phyloP scores from a whole-genome alignment of 2,113 vertebrate genomes.

The Galbula dea region DNA sequence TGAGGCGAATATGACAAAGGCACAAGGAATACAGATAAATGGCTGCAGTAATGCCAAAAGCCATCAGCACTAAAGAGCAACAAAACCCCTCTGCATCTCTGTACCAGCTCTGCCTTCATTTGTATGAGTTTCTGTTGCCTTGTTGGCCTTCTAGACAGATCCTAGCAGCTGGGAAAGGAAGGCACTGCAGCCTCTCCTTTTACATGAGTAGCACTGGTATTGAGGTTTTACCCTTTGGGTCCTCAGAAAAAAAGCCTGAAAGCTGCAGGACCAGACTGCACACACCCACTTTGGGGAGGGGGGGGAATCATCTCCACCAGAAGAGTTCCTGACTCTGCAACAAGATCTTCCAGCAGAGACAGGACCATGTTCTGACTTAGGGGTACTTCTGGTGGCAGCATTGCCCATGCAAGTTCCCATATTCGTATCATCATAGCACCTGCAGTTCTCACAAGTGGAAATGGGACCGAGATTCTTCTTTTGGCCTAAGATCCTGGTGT shows the following conservation, averaged over 20 bases:
- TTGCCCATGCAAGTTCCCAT: neutral
- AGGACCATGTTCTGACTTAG: neutral
- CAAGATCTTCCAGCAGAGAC: neutral
- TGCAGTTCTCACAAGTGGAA: neutral
- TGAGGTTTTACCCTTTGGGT: neutral
- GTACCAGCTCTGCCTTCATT: neutral
- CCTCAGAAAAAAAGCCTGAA: neutral
- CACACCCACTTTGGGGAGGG: too few relatives aligned
- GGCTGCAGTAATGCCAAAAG: neutral
- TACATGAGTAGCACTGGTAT: neutral
- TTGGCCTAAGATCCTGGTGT: neutral
- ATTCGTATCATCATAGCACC: neutral
- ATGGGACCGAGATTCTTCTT: neutral
- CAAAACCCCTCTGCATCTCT: neutral
- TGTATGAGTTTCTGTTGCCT: neutral
- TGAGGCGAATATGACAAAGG: neutral
- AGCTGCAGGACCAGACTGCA: neutral
- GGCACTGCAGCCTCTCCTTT: neutral
- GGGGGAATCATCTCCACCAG: neutral
- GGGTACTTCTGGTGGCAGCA: neutral
- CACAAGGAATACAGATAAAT: neutral
- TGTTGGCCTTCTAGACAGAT: neutral
- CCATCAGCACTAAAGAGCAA: neutral
- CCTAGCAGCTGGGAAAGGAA: neutral
- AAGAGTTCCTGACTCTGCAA: neutral